These are phyloP conservation scores for Cancer borealis DNA, from an alignment of 2,888 invertebrate genomes.

Conservation along the genomic window DNA sequence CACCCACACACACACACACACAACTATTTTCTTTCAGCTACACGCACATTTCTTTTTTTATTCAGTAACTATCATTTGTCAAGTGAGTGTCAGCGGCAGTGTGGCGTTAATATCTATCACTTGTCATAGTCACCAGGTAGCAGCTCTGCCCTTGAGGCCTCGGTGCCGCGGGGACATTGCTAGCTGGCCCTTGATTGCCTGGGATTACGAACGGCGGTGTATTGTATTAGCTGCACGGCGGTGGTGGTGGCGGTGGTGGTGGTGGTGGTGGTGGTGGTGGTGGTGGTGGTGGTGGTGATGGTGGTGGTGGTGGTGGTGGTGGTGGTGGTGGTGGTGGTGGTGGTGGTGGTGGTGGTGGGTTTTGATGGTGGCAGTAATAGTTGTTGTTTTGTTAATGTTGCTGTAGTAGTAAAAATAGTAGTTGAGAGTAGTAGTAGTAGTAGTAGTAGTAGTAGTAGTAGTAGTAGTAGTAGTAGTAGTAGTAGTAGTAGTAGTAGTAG, in stretches of 20 bases:
- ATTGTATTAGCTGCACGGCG: neutral
- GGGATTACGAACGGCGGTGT: no score
- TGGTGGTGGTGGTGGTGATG: no score
- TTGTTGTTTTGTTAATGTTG: neutral
- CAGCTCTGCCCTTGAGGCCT: neutral
- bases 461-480: conserved; percentile 11
- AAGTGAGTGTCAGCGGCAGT: neutral
- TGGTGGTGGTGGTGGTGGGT: neutral
- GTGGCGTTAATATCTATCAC: neutral
- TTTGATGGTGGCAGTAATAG: no score
- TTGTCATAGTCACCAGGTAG: neutral
- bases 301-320: neutral
- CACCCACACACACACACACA: no score
- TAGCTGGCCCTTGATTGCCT: neutral
- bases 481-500: neutral
- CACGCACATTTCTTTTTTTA: neutral
- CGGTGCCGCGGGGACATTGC: neutral
- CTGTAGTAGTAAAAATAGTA: neutral
- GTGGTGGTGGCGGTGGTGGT: neutral
- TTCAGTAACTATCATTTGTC: neutral
- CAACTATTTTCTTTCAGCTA: no score
- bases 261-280: neutral
- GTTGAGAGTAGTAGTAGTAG: neutral
- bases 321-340: neutral
- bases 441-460: conserved; percentile 20